Evolutionary conservation across 2,113 vertebrate genomes (phyloP).

Genomic region (Miniopterus natalensis): DNA sequence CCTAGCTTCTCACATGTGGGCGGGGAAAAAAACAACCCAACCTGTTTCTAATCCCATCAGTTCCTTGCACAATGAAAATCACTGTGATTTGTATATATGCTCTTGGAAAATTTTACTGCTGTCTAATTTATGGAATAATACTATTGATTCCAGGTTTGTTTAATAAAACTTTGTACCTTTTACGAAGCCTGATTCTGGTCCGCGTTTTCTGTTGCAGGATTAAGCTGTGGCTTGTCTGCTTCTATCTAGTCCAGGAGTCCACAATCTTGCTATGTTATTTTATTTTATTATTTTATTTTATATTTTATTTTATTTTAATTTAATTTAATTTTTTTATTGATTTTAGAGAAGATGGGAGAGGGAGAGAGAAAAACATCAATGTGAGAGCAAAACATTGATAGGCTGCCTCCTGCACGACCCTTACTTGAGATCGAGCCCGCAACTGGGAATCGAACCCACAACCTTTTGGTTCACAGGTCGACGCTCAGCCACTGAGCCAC

Average conservation of each 20-base stretch:
- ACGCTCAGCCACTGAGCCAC: no score
- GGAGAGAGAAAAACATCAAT: no score
- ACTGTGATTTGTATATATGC: slow-evolving; percentile 89
- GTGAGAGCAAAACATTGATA: no score
- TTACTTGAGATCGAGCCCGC: no score
- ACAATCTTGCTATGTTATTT: rapidly evolving
- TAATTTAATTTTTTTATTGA: no score
- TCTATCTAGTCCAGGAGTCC: rapidly evolving
- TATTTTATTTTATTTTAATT: neutral
- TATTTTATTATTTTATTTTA: no score
- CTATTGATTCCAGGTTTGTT: slow-evolving; percentile 81
- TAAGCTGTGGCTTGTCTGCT: rapidly evolving
- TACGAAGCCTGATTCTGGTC: slow-evolving; percentile 67
- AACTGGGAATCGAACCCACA: no score
- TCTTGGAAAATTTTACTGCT: slow-evolving; percentile 82
- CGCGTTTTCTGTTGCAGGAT: slow-evolving; percentile 32
- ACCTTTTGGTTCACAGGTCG: no score
- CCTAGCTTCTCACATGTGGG: slow-evolving; percentile 58
- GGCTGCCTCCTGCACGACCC: no score
- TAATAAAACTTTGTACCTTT: slow-evolving; percentile 87
- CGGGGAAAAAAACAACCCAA: no score
- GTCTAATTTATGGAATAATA: slow-evolving; percentile 85
- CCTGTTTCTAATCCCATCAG: slow-evolving; percentile 78
- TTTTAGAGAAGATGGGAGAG: no score
- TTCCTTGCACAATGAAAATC: slow-evolving; percentile 89